These are phyloP conservation scores for Caerostris darwini DNA, from an alignment of 1,140 invertebrate genomes.

Conservation along the genomic window DNA sequence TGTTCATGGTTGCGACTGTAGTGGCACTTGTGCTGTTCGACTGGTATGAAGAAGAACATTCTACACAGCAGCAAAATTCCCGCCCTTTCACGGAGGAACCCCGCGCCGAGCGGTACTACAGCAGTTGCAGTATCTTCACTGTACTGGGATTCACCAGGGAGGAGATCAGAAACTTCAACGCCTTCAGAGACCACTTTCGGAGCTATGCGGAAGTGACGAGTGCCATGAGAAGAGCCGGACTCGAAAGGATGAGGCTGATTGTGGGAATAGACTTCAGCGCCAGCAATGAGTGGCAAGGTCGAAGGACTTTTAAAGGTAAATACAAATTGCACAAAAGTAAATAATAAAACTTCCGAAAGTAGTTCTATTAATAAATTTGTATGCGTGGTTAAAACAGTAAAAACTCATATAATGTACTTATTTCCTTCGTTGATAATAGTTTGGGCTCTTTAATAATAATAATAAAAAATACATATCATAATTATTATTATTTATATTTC, in stretches of 20 bases:
- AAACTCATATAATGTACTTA: too few relatives aligned
- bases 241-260: constrained; percentile 81
- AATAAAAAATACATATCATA: too few relatives aligned
- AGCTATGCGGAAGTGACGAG: constrained; percentile 81
- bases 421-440: too few relatives aligned
- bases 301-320: constrained; percentile 82
- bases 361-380: too few relatives aligned
- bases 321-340: background rate
- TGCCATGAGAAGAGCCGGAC: constrained; percentile 81
- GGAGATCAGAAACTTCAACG: constrained; percentile 59
- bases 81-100: constrained; percentile 9
- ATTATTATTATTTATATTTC: too few relatives aligned
- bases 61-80: background rate
- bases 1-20: constrained; percentile 73
- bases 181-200: constrained; percentile 80
- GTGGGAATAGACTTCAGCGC: constrained; percentile 84
- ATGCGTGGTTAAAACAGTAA: too few relatives aligned
- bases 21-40: constrained; percentile 73
- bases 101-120: constrained; percentile 43
- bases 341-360: background rate
- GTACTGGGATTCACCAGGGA: constrained; percentile 74
- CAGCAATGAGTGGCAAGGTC: constrained; percentile 84
- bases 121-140: constrained; percentile 69
- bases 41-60: constrained; percentile 61
- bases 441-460: too few relatives aligned